phyloP scores from a whole-genome alignment of 53 echinoderm and acorn worm genomes.

The Echinometra lucunter region DNA sequence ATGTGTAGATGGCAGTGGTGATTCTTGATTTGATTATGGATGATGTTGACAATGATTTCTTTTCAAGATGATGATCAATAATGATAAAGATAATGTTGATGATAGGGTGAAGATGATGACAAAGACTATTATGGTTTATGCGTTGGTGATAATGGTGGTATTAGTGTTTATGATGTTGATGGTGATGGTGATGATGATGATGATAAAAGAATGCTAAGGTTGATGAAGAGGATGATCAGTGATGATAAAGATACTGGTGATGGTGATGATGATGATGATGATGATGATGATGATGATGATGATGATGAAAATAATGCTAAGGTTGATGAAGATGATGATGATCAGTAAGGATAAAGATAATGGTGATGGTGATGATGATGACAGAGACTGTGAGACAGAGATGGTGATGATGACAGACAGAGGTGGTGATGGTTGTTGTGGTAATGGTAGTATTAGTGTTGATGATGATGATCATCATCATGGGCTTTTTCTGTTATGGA shows the following conservation, averaged over 20 bases:
- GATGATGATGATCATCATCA: not conserved
- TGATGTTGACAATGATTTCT: slow-evolving; percentile 6
- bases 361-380: not conserved
- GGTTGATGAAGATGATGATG: not conserved
- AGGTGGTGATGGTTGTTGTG: no score
- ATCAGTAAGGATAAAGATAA: not conserved
- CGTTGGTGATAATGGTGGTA: no score
- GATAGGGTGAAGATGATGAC: no score
- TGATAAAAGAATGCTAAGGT: no score
- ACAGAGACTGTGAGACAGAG: not conserved
- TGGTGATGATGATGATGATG: not conserved
- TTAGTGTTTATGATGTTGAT: not conserved
- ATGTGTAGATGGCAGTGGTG: not conserved
- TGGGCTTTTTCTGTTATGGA: no score
- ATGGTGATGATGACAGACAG: not conserved
- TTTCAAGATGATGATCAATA: no score
- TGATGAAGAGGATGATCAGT: slow-evolving; percentile 11
- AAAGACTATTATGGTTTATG: no score
- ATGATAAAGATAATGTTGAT: no score
- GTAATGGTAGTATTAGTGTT: no score
- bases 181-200: not conserved
- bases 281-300: not conserved
- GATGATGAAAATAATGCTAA: not conserved
- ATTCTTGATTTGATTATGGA: not conserved
- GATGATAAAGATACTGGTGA: not conserved